Percentiles rank a stretch among this genome's conserved stretches.
phyloP scores from a whole-genome alignment of 2,113 vertebrate genomes.

The Acanthisitta chloris region DNA sequence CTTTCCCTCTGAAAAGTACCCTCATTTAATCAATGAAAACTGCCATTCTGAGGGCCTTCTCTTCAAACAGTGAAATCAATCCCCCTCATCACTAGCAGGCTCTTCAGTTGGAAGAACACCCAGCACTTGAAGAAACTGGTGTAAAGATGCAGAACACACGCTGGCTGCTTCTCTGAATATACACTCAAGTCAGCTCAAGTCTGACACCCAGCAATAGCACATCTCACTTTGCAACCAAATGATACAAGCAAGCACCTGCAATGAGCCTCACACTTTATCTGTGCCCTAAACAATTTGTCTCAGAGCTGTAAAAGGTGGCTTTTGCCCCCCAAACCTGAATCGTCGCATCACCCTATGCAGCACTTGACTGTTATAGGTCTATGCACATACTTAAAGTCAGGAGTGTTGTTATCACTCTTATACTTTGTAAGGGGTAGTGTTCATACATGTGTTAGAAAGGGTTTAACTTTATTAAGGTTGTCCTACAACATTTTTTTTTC shows the following conservation, averaged over 20 bases:
- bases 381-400: not conserved
- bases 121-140: not conserved
- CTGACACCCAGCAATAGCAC: not conserved
- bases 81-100: not conserved
- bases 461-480: not conserved
- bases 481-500: not conserved
- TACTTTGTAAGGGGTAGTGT: fast-evolving
- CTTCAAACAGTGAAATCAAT: slow-evolving; percentile 17
- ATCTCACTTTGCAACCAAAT: not conserved
- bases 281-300: not conserved
- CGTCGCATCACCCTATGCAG: not conserved
- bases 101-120: slow-evolving; percentile 19
- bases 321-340: not conserved
- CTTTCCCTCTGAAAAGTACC: not conserved
- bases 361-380: not conserved
- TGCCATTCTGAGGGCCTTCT: not conserved
- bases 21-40: slow-evolving; percentile 23
- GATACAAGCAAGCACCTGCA: not conserved
- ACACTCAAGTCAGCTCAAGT: not conserved
- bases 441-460: fast-evolving
- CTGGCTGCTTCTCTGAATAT: not conserved
- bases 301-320: not conserved
- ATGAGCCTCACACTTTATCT: not conserved
- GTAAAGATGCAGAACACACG: not conserved
- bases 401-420: not conserved